phyloP scores from a whole-genome alignment of 92 coral and sea anemone species.

The Umimayanthus kanabou region DNA sequence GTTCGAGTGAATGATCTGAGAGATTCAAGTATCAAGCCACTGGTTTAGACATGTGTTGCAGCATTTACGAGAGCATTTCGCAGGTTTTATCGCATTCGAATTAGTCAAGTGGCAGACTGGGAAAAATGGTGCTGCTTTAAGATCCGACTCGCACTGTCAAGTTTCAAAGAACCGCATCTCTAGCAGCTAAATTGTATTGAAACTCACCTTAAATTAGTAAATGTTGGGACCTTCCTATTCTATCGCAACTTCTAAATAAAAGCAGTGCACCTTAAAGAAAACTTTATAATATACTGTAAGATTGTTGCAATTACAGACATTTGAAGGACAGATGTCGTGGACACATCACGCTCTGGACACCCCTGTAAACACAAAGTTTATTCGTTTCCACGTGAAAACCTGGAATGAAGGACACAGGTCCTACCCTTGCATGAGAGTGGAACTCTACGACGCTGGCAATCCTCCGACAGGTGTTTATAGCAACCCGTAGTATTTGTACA shows the following conservation, averaged over 20 bases:
- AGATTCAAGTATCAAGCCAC: too few relatives aligned
- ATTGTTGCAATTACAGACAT: neutral
- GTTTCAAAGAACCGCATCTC: too few relatives aligned
- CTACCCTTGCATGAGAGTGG: conserved; percentile 32
- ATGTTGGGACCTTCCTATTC: neutral
- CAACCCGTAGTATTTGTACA: neutral
- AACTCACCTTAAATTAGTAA: neutral
- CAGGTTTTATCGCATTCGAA: too few relatives aligned
- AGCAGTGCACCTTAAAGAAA: neutral
- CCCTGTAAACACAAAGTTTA: neutral
- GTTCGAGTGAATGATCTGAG: too few relatives aligned
- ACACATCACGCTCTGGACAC: neutral
- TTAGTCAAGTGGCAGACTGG: too few relatives aligned
- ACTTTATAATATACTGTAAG: neutral
- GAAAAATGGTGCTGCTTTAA: too few relatives aligned
- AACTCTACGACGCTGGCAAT: neutral
- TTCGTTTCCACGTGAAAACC: neutral
- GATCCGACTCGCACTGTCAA: too few relatives aligned
- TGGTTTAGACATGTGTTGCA: too few relatives aligned
- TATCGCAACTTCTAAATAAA: neutral
- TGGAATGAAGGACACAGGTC: neutral
- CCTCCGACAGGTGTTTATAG: conserved; percentile 15
- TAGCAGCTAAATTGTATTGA: too few relatives aligned
- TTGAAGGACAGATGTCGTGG: neutral
- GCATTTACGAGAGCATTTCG: too few relatives aligned